A percentile compares a stretch with the other conserved stretches of the same genome.
phyloP scores from a whole-genome alignment of 2,888 invertebrate genomes.

The Nephrotoma flavescens region DNA sequence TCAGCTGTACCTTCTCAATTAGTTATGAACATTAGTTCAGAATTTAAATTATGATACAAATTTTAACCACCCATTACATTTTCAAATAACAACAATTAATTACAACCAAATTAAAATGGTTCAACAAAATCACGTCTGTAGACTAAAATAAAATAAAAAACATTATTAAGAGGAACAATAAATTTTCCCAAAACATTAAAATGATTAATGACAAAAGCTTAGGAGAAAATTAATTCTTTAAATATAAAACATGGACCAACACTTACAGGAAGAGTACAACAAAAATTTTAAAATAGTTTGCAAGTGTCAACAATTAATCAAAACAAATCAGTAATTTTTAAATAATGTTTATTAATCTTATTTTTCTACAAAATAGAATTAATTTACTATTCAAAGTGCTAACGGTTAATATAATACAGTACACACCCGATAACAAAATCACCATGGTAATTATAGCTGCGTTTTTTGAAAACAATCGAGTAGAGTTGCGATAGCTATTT shows the following conservation, averaged over 20 bases:
- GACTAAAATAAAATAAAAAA: background rate
- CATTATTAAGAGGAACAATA: background rate
- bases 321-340: background rate
- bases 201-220: background rate
- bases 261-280: background rate
- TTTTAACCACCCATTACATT: background rate
- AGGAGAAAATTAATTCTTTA: background rate
- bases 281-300: background rate
- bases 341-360: background rate
- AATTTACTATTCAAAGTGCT: no score
- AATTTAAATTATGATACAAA: no score
- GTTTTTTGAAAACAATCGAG: no score
- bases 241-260: background rate
- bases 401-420: no score
- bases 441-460: no score
- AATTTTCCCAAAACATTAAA: background rate
- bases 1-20: no score
- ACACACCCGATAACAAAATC: no score
- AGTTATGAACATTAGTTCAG: no score
- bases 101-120: background rate
- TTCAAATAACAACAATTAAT: background rate
- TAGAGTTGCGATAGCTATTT: no score
- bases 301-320: background rate
- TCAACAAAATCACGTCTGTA: background rate
- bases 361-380: no score